Conservation (phyloP, 2,113 vertebrate species). For the Hucho hucho region DNA sequence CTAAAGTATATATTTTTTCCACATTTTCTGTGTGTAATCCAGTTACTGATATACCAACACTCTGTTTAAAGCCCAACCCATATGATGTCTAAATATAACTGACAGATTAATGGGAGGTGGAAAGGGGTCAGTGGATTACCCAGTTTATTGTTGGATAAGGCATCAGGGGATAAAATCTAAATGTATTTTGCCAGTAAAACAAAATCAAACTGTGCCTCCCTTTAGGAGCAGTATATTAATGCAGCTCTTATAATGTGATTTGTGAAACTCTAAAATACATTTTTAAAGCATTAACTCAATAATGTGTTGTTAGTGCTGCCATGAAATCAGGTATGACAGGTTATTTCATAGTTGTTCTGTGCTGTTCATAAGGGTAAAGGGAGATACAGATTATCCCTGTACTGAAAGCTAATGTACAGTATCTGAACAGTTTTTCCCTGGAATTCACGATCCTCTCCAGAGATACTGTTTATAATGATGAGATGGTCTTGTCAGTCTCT, state of each 20-base stretch:
- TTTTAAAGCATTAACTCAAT: conserved; percentile 17
- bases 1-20: too few species aligned
- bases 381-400: conserved; percentile 1
- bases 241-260: conserved; percentile 19
- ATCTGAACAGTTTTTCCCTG: conserved; percentile 16
- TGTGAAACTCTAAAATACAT: conserved; percentile 11
- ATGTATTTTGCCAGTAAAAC: conserved; percentile 12
- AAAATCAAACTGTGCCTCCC: conserved; percentile 9
- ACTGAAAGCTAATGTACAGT: conserved; percentile 6
- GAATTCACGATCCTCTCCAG: too few species aligned
- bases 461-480: too few species aligned
- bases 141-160: too few species aligned
- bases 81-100: too few species aligned
- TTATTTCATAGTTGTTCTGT: conserved; percentile 6
- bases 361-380: conserved; percentile 6
- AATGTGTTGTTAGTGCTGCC: conserved; percentile 10
- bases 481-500: too few species aligned
- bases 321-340: conserved; percentile 5
- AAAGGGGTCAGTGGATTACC: too few species aligned
- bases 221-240: background rate
- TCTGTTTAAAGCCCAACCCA: too few species aligned
- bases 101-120: too few species aligned
- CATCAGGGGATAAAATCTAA: background rate
- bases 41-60: too few species aligned
- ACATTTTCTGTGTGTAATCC: too few species aligned